phyloP scores from a whole-genome alignment of 2,113 vertebrate genomes.

The Indicator indicator region DNA sequence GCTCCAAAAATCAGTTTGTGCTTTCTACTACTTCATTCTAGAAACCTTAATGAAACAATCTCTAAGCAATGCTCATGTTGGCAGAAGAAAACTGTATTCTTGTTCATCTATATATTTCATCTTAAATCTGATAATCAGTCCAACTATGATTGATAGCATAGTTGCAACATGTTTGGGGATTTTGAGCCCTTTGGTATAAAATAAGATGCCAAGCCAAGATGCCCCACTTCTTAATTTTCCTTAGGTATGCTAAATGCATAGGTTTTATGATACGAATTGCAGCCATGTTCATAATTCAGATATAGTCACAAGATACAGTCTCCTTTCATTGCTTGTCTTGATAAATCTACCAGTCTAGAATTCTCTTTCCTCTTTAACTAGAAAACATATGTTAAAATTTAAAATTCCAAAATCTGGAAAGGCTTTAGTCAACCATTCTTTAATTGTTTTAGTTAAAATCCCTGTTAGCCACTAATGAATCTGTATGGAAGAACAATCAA shows the following conservation, averaged over 20 bases:
- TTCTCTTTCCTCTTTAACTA: neutral
- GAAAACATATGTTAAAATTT: neutral
- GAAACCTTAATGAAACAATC: neutral
- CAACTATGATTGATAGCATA: neutral
- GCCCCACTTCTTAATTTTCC: neutral
- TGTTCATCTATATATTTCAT: neutral
- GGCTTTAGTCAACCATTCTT: neutral
- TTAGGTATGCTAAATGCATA: neutral
- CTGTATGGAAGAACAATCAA: neutral
- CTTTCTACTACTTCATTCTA: neutral
- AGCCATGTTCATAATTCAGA: neutral
- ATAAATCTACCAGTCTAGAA: neutral
- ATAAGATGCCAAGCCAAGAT: neutral
- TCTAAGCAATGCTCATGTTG: neutral
- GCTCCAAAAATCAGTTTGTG: neutral
- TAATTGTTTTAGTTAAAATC: neutral
- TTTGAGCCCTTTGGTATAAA: neutral
- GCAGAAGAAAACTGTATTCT: neutral
- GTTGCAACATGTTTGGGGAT: neutral
- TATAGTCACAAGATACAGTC: neutral
- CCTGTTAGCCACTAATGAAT: neutral
- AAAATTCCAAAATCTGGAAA: neutral
- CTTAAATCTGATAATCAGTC: neutral
- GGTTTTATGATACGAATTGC: neutral
- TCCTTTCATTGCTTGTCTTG: neutral